These are phyloP conservation scores for Ruditapes philippinarum DNA, from an alignment of 1,140 invertebrate species.

Conservation along the genomic window DNA sequence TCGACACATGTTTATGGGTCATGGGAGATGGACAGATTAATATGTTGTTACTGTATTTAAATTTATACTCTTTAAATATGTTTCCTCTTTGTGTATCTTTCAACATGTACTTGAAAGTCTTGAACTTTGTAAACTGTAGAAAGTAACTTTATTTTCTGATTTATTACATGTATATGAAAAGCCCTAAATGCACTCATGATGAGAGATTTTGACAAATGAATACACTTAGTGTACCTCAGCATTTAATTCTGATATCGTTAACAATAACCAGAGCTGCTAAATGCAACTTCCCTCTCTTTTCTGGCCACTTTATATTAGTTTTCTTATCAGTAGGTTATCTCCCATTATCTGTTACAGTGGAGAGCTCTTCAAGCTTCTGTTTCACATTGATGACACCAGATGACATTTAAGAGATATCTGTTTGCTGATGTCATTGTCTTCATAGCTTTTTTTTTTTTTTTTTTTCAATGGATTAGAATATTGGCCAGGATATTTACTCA, in stretches of 20 bases:
- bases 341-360: constrained; percentile 47
- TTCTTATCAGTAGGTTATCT: constrained; percentile 39
- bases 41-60: no score
- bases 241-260: constrained; percentile 1
- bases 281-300: background rate
- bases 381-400: constrained; percentile 23
- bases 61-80: no score
- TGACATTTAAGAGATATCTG: background rate
- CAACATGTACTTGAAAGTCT: no score
- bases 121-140: no score
- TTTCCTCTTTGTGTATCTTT: no score
- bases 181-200: background rate
- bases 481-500: no score
- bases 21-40: no score
- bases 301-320: constrained; percentile 23
- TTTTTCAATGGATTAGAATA: no score
- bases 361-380: constrained; percentile 35
- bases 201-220: constrained; percentile 40
- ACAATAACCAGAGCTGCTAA: constrained; percentile 20
- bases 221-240: constrained; percentile 19
- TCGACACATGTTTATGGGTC: no score
- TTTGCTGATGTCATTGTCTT: constrained; percentile 29
- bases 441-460: no score
- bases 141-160: background rate
- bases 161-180: background rate